Percentiles rank a stretch among this genome's conserved stretches.
Conservation (phyloP, 2,888 invertebrate species). For the Strigamia crassipes region DNA sequence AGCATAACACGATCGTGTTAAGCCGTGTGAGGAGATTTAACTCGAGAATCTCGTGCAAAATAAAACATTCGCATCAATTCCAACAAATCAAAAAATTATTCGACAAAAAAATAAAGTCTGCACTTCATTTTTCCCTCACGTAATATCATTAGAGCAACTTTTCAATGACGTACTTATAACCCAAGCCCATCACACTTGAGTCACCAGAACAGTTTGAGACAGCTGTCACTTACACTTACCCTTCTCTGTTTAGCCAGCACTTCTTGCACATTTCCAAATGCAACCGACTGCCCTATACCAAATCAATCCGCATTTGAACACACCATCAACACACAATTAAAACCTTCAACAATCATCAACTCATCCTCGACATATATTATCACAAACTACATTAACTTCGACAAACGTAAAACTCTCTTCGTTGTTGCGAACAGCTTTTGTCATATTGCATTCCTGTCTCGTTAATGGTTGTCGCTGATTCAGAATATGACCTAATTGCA, state of each 20-base stretch:
- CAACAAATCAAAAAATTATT: neutral
- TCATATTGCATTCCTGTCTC: too few relatives aligned
- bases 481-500: too few relatives aligned
- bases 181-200: conserved; percentile 18
- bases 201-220: conserved; percentile 39
- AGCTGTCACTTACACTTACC: conserved; percentile 40
- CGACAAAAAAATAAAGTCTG: neutral
- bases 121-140: neutral
- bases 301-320: conserved; percentile 32
- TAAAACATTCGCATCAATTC: neutral
- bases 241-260: conserved; percentile 12
- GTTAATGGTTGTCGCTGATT: too few relatives aligned
- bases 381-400: too few relatives aligned
- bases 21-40: too few relatives aligned
- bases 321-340: conserved; percentile 30
- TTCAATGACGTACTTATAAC: conserved; percentile 21
- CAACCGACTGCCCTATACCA: conserved; percentile 19
- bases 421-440: too few relatives aligned
- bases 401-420: too few relatives aligned
- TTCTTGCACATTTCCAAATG: conserved; percentile 40
- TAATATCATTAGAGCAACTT: conserved; percentile 37
- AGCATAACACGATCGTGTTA: too few relatives aligned
- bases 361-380: neutral
- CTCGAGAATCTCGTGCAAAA: too few relatives aligned
- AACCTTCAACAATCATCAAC: conserved; percentile 15